Evolutionary conservation across 2,888 invertebrate genomes (phyloP).

Genomic region (Penaeus monodon): DNA sequence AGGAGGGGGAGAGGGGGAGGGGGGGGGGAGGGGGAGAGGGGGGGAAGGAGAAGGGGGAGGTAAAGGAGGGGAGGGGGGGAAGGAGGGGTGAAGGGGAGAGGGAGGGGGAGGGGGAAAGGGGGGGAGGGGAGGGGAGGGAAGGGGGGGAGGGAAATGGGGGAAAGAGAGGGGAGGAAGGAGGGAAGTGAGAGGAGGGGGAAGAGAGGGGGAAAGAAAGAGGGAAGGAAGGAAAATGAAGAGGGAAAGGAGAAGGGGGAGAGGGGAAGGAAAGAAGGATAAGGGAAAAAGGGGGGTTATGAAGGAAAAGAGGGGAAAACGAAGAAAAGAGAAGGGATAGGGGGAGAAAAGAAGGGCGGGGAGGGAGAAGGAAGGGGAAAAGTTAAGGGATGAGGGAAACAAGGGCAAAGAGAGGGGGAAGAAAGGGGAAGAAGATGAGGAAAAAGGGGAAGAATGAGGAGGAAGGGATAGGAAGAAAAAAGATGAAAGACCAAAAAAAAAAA

Average conservation of each 20-base stretch:
- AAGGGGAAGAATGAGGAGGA: not conserved
- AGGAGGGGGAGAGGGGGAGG: no score
- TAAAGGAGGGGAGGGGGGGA: not conserved
- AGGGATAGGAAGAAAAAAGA: not conserved
- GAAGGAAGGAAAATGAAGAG: not conserved
- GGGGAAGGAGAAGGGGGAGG: no score
- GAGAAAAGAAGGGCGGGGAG: not conserved
- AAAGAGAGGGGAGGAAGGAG: not conserved
- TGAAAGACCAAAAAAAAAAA: not conserved
- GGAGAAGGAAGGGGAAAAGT: not conserved
- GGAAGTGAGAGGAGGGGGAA: not conserved
- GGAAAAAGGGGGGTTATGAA: not conserved
- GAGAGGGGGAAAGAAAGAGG: not conserved
- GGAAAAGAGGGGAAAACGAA: not conserved
- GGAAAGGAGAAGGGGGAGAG: not conserved
- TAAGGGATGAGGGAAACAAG: not conserved
- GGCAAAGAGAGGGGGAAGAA: not conserved
- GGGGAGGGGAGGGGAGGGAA: not conserved
- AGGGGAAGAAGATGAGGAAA: not conserved
- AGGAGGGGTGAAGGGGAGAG: not conserved
- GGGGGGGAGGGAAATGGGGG: not conserved
- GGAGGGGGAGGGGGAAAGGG: not conserved
- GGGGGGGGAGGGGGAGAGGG: no score
- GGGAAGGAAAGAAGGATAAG: not conserved
- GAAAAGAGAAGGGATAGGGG: not conserved